Conservation (phyloP, 1,140 invertebrate genomes). For the Zaprionus africanus region DNA sequence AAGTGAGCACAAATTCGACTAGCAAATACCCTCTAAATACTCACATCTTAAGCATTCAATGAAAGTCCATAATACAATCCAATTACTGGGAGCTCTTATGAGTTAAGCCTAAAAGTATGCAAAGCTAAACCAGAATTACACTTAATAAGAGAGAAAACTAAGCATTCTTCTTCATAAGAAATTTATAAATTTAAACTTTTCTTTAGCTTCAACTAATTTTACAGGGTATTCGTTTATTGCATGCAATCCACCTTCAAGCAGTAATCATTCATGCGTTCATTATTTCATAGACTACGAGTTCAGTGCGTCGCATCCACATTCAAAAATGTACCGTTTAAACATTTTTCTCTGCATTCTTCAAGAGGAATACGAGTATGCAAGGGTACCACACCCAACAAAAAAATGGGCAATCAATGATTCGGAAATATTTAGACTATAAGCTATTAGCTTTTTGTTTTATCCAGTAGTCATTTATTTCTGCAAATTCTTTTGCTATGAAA, state of each 20-base stretch:
- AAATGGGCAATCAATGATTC: conserved; percentile 81
- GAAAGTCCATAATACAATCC: too few species aligned
- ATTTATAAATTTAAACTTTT: too few species aligned
- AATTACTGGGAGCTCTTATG: too few species aligned
- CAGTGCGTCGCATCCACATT: conserved; percentile 38
- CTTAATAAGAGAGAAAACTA: too few species aligned
- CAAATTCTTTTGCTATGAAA: conserved; percentile 2
- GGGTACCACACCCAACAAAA: conserved; percentile 8
- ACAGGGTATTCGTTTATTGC: conserved; percentile 47
- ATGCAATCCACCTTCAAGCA: conserved; percentile 47
- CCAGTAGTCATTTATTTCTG: conserved; percentile 13
- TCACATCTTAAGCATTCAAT: too few species aligned
- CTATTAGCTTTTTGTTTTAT: conserved; percentile 53
- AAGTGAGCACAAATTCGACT: not conserved
- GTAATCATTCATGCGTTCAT: conserved; percentile 82
- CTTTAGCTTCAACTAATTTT: not conserved
- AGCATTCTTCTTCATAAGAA: too few species aligned
- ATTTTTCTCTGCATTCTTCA: conserved; percentile 47
- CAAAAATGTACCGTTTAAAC: conserved; percentile 26
- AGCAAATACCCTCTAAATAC: too few species aligned
- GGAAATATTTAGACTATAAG: conserved; percentile 69
- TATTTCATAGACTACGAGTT: conserved; percentile 77
- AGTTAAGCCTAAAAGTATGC: not conserved
- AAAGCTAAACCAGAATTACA: not conserved
- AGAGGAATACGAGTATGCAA: conserved; percentile 70